A percentile compares a stretch with the other conserved stretches of the same genome.
Conservation (phyloP, 2,113 vertebrate species). For the Aleadryas rufinucha region DNA sequence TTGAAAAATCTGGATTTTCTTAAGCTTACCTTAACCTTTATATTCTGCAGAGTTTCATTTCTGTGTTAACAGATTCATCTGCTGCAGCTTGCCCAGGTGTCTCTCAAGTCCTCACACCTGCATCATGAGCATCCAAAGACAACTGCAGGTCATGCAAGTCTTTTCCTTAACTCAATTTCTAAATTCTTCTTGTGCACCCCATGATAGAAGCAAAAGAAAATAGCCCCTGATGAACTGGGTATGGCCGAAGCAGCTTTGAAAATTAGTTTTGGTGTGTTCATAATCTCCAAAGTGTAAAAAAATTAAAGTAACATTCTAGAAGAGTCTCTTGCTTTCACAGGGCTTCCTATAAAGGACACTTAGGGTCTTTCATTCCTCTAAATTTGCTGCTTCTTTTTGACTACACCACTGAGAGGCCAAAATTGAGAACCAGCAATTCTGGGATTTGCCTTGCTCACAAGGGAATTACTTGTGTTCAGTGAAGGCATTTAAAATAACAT, state of each 20-base stretch:
- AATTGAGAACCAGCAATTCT: neutral
- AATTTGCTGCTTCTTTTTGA: neutral
- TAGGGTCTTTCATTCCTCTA: neutral
- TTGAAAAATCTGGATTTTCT: neutral
- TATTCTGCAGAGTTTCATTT: neutral
- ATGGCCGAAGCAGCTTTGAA: neutral
- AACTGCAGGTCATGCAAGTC: neutral
- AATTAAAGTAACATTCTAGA: neutral
- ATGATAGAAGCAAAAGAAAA: neutral
- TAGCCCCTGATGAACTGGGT: neutral
- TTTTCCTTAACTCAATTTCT: neutral
- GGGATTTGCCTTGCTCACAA: neutral
- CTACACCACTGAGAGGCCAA: neutral
- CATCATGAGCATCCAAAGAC: neutral
- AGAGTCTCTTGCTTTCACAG: neutral
- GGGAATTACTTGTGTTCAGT: neutral
- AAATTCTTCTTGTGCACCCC: neutral
- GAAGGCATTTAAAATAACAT: neutral
- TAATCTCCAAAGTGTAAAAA: neutral
- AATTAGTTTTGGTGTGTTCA: neutral
- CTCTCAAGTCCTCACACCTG: neutral
- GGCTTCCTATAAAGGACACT: neutral
- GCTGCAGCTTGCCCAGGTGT: neutral
- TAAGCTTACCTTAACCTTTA: neutral
- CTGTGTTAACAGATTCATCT: neutral